These are phyloP conservation scores for Ctenodactylus gundi DNA, from an alignment of 2,113 vertebrate genomes.

Conservation along the genomic window DNA sequence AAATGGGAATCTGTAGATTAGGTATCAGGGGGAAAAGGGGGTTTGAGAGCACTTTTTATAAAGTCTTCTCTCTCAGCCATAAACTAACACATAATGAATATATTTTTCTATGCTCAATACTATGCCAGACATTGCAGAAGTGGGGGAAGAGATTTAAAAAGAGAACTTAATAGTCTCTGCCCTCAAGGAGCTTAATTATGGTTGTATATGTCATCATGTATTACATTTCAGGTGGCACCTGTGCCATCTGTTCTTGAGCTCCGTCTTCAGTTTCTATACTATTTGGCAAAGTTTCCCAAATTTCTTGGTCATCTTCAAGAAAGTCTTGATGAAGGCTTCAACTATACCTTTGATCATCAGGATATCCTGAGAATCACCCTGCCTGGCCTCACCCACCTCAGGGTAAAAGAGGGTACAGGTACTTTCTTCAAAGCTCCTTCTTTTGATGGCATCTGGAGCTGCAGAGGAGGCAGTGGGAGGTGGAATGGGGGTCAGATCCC, in stretches of 20 bases:
- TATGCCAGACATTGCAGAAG: background rate
- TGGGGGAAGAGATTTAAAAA: background rate
- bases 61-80: slow-evolving; percentile 37
- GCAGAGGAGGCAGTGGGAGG: slow-evolving; percentile 75
- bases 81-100: background rate
- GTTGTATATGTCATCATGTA: background rate
- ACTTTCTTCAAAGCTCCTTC: slow-evolving; percentile 77
- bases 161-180: background rate
- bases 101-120: background rate
- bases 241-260: slow-evolving; percentile 51
- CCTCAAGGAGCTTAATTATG: slow-evolving; percentile 26
- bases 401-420: slow-evolving; percentile 71
- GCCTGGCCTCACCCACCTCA: slow-evolving; percentile 78
- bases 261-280: slow-evolving; percentile 51
- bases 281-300: slow-evolving; percentile 56
- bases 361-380: slow-evolving; percentile 77
- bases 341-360: slow-evolving; percentile 75
- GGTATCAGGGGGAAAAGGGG: background rate
- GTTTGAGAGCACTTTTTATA: slow-evolving; percentile 26
- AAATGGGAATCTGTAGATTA: background rate
- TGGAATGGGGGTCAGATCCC: slow-evolving; percentile 76
- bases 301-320: slow-evolving; percentile 72
- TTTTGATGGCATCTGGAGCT: slow-evolving; percentile 76
- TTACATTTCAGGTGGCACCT: background rate
- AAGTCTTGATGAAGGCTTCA: slow-evolving; percentile 71